Evolutionary conservation across 2,797 vertebrate species (phyloP), one percentile per base, ranked within the genome.

Genomic region (Trachurus trachurus): DNA sequence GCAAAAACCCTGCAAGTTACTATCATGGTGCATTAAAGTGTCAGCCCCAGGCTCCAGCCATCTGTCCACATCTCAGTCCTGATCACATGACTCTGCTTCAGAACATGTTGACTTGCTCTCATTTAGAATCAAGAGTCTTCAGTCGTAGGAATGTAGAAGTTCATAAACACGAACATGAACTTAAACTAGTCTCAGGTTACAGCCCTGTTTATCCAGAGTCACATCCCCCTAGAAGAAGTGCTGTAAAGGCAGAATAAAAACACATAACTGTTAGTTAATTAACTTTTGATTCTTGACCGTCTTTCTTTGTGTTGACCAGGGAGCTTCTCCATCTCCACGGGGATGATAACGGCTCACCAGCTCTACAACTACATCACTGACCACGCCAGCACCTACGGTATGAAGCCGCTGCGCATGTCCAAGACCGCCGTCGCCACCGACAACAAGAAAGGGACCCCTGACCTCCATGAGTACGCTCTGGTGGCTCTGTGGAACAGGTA

Each of bases 311-410:
- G 10, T 37, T 22, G 49, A 31, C 57, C 70, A 99, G 98, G 98
- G 42, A 95, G 87, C 1, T 92, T 98, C 83, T 97, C 97, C 78
- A 92, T 99, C 56, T 95, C 98, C 56, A 99, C 98, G 7, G 97
- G 97, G 57, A 97, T 97, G 94, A 99, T 98, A 60, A 97, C 98
- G 0, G 98, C 98, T 3, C 98, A 99, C 86, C 98, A 99, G 94
- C 94, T 99, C 5, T 99, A 99, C 91, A 99, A 99, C 90, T 99
- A 99, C 79, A 97, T 99, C 0, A 98, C 97, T 0, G 98, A 99
- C 93, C 98, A 99, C 0, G 97, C 98, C 81, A 96, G 95, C 83
- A 97, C 96, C 54, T 99, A 99, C 42, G 95, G 96, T 87, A 98
- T 99, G 98, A 99, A 99, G 90, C 98, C 98, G 0, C 66, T 99